A percentile compares a stretch with the other conserved stretches of the same genome.
Conservation (phyloP, 2,888 invertebrate genomes). For the Thyatira batis region DNA sequence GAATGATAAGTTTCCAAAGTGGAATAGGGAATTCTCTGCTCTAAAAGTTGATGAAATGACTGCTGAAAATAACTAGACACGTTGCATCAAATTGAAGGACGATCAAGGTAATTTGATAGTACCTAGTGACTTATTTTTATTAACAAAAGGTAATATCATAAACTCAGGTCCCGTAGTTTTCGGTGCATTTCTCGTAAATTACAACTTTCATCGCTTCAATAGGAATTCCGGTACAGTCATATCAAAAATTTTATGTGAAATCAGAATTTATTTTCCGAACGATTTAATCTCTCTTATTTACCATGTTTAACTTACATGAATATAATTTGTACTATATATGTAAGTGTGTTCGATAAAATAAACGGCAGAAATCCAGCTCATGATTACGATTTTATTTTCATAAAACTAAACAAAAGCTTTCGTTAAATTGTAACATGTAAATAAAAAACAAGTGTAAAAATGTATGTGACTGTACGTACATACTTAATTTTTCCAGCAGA, state of each 20-base stretch:
- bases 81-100: not conserved
- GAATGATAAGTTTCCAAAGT: conserved; percentile 70
- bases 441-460: conserved; percentile 23
- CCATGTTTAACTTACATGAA: no score
- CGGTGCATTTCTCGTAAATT: conserved; percentile 44
- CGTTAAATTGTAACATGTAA: conserved; percentile 13
- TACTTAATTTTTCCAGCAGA: conserved; percentile 36
- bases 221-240: conserved; percentile 38
- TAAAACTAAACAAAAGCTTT: no score
- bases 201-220: conserved; percentile 41
- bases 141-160: conserved; percentile 9
- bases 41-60: conserved; percentile 58
- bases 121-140: not conserved
- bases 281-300: conserved; percentile 11
- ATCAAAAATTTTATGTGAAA: not conserved
- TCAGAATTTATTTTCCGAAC: not conserved
- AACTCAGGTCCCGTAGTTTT: conserved; percentile 20
- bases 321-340: no score
- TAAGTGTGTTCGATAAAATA: no score
- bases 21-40: conserved; percentile 50
- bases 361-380: no score
- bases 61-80: conserved; percentile 13
- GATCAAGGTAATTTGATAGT: not conserved
- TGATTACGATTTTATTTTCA: no score
- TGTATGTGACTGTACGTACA: conserved; percentile 21